Base-by-base conservation (phyloP, 2,888 invertebrate species). In the Minunthozetes semirufus region DNA sequence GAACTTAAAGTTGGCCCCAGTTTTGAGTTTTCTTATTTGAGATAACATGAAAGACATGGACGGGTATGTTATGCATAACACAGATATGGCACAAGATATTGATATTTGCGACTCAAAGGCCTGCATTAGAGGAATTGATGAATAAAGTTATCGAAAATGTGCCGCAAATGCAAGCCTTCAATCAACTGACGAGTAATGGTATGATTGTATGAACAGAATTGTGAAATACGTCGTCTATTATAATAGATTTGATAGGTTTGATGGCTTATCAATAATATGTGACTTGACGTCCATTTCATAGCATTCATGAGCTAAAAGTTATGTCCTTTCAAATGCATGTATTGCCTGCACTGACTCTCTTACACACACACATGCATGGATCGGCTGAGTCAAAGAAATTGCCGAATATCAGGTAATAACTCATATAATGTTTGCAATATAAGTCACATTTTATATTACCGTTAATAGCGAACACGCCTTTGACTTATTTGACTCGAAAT, bases 381-480 rank as follows among this genome's bases (percentile, higher is more conserved):
- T 56, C 56, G 19, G 8, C n/a, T 56, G 19, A 19, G 61, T 27
- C 15, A 61, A 29, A 61, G 29, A n/a, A 61, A 61, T 27, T 5
- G 29, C 25, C 29, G 27, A 27, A 61, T 61, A 61, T 61, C 61
- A 61, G 61, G 29, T 61, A 61, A 61, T 61, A 61, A 61, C n/a
- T 61, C 61, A 61, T 61, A 33, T 56, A 19, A 2, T 56, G 46
- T 56, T 22, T 56, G 56, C 56, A 19, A 61, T 61, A 27, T 27
- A 61, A 61, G 61, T 61, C 29, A 61, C 29, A 61, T 50, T 50
- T 50, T 50, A 61, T 17, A 61, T 61, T 61, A 61, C 61, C 29
- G 61, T 61, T 61, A 61, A 61, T 61, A 61, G 29, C 25, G 61
- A 53, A 61, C 29, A 61, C 61, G 61, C 61, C 61, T 61, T 61